phyloP scores from a whole-genome alignment of 2,797 vertebrate species.

The Alosa sapidissima region DNA sequence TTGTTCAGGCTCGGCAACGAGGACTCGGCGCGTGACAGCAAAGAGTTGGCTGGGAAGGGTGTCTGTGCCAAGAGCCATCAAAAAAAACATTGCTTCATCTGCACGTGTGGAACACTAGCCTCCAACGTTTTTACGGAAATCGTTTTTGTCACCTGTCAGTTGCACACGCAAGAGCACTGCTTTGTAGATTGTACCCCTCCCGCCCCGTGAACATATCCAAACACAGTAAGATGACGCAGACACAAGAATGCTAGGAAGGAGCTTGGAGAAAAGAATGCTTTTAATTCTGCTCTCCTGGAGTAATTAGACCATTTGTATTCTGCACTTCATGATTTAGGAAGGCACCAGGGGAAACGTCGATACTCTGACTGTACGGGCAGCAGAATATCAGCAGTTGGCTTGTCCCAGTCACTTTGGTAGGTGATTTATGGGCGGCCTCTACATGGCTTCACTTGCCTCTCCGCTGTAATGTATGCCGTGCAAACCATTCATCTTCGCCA shows the following conservation, averaged over 20 bases:
- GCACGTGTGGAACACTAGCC: conserved; percentile 33
- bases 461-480: conserved; percentile 65
- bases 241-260: neutral
- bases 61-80: conserved; percentile 34
- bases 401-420: conserved; percentile 75
- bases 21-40: conserved; percentile 35
- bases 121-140: conserved; percentile 43
- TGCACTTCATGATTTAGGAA: conserved; percentile 70
- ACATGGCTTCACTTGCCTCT: conserved; percentile 63
- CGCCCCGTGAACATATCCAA: neutral
- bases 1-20: conserved; percentile 13
- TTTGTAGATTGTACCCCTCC: conserved; percentile 32
- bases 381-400: conserved; percentile 68
- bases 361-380: conserved; percentile 69
- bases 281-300: conserved; percentile 69
- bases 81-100: conserved; percentile 31
- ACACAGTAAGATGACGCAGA: neutral
- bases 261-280: conserved; percentile 56
- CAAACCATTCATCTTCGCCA: conserved; percentile 68
- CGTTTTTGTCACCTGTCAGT: conserved; percentile 54
- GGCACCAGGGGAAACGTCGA: conserved; percentile 61
- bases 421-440: conserved; percentile 75
- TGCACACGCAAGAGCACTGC: conserved; percentile 28
- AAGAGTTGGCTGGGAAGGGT: conserved; percentile 48
- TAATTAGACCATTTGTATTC: conserved; percentile 79